Conservation (phyloP, 1,140 invertebrate species). For the Oryzaephilus surinamensis region DNA sequence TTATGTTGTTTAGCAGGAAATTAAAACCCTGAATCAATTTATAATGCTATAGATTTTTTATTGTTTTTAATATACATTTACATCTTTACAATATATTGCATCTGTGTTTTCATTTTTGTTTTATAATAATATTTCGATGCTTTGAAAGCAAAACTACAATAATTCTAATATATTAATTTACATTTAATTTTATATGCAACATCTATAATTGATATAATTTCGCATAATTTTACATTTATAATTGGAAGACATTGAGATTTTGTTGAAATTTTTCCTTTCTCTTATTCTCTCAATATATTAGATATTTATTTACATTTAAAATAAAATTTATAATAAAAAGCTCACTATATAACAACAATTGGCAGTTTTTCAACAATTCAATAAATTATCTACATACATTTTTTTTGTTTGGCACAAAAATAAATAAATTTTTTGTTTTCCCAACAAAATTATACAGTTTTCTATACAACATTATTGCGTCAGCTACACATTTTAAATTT, state of each 20-base stretch:
- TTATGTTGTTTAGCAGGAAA: too few species aligned
- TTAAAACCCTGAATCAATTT: too few species aligned
- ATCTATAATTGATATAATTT: background rate
- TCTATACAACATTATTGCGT: slow-evolving; percentile 35
- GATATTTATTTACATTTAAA: background rate
- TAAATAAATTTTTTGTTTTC: background rate
- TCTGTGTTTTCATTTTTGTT: too few species aligned
- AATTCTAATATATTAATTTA: background rate
- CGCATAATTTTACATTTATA: slow-evolving; percentile 6
- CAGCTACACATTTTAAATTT: slow-evolving; percentile 37
- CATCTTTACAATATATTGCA: background rate
- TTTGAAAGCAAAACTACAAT: slow-evolving; percentile 6
- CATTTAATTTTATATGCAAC: background rate
- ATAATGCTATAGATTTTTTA: too few species aligned
- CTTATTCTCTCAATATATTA: too few species aligned
- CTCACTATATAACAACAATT: background rate
- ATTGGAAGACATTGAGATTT: slow-evolving; percentile 18
- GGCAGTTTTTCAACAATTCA: background rate
- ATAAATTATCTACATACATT: background rate
- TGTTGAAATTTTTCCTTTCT: too few species aligned
- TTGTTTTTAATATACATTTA: slow-evolving; percentile 1
- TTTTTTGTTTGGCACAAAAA: background rate
- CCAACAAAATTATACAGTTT: slow-evolving; percentile 7
- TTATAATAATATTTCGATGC: slow-evolving; percentile 9
- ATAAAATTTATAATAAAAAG: background rate